phyloP scores from a whole-genome alignment of 2,113 vertebrate species.

The Drymodes brunneopygia region DNA sequence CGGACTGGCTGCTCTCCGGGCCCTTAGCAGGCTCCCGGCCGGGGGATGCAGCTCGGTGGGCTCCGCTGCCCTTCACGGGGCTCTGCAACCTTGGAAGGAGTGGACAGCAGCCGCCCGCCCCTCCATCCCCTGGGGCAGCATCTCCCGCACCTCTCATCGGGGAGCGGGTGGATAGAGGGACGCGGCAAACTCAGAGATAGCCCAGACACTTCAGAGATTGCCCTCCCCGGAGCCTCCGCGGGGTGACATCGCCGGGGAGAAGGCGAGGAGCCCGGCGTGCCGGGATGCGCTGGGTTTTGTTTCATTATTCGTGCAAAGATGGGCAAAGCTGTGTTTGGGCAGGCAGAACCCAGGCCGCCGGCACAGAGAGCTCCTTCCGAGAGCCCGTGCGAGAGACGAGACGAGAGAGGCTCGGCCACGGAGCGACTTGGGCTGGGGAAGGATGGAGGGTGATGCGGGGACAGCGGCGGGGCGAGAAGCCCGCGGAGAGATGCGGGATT shows the following conservation, averaged over 20 bases:
- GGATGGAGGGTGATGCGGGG: background rate
- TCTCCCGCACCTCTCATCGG: background rate
- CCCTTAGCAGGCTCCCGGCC: background rate
- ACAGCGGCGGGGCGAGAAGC: background rate
- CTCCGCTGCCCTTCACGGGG: background rate
- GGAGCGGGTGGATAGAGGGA: background rate
- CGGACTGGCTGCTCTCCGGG: background rate
- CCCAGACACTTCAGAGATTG: fast-evolving
- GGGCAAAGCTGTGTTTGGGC: background rate
- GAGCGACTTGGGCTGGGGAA: background rate
- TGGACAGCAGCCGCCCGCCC: background rate
- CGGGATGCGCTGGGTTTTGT: background rate
- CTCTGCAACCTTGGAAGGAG: background rate
- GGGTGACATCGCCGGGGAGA: background rate
- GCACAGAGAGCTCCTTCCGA: background rate
- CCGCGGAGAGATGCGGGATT: background rate
- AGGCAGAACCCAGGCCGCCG: background rate
- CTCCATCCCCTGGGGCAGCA: background rate
- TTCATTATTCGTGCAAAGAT: fast-evolving
- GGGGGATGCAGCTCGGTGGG: background rate
- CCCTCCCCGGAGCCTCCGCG: background rate
- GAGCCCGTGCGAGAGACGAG: background rate
- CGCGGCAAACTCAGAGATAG: background rate
- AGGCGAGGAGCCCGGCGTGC: background rate
- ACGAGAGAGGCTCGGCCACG: background rate